Evolutionary conservation across 2,888 invertebrate genomes (phyloP).

Genomic region (Ypsolopha sequella): DNA sequence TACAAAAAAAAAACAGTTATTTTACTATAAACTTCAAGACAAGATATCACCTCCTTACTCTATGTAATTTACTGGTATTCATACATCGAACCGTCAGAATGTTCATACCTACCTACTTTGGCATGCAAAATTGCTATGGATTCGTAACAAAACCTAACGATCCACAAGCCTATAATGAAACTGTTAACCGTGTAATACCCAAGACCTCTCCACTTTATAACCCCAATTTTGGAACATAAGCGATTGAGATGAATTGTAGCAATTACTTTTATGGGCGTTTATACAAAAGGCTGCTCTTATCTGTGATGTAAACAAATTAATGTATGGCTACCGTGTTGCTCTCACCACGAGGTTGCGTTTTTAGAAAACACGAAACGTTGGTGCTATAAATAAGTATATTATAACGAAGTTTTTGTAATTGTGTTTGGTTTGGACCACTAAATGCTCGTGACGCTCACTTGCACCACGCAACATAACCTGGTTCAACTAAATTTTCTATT

Average conservation of each 20-base stretch:
- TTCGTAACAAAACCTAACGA: background rate
- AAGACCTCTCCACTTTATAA: slow-evolving; percentile 11
- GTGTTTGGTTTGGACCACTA: too few species aligned
- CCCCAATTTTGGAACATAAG: slow-evolving; percentile 33
- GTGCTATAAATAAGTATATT: background rate
- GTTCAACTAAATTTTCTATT: too few species aligned
- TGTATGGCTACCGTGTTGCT: slow-evolving; percentile 28
- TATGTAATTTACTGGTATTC: too few species aligned
- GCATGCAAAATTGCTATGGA: too few species aligned
- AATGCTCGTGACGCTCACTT: too few species aligned
- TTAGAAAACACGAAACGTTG: background rate
- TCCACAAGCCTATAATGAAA: slow-evolving; percentile 15
- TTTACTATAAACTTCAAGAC: too few species aligned
- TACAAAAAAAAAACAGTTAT: too few species aligned
- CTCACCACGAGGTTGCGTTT: slow-evolving; percentile 19
- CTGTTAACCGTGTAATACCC: slow-evolving; percentile 24
- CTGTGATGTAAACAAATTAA: slow-evolving; percentile 45
- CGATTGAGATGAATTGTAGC: slow-evolving; percentile 52
- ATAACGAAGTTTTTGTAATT: too few species aligned
- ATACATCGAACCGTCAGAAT: background rate
- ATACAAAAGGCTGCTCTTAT: slow-evolving; percentile 36
- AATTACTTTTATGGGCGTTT: slow-evolving; percentile 48
- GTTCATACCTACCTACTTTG: too few species aligned
- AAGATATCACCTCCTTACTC: too few species aligned
- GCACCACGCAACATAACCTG: too few species aligned